phyloP scores from a whole-genome alignment of 2,888 invertebrate species.

The Epiblema foenella region DNA sequence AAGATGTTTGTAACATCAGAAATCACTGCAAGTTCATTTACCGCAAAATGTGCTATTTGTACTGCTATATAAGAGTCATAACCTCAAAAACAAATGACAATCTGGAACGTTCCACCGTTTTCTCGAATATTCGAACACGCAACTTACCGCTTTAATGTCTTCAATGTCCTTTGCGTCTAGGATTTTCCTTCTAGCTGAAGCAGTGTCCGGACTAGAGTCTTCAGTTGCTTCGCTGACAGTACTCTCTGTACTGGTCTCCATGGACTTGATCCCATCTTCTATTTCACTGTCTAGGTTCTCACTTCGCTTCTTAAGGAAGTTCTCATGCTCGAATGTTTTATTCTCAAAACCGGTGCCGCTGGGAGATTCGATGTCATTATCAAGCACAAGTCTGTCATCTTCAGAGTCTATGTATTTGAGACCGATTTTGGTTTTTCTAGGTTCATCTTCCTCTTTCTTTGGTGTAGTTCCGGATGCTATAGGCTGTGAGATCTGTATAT shows the following conservation, averaged over 20 bases:
- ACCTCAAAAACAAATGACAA: neutral
- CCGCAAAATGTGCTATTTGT: constrained; percentile 19
- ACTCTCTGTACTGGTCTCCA: constrained; percentile 80
- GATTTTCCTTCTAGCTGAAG: constrained; percentile 68
- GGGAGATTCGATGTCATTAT: constrained; percentile 78
- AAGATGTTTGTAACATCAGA: neutral
- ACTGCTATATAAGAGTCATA: too few species aligned
- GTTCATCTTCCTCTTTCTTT: constrained; percentile 60
- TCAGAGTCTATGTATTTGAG: constrained; percentile 76
- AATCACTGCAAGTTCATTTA: neutral
- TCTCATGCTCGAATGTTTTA: constrained; percentile 79
- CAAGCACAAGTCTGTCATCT: constrained; percentile 66
- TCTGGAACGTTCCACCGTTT: constrained; percentile 23
- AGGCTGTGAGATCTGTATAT: constrained; percentile 84
- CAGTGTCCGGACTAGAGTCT: constrained; percentile 74
- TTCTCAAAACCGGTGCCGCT: constrained; percentile 80
- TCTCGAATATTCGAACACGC: constrained; percentile 44
- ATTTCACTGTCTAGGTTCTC: constrained; percentile 70
- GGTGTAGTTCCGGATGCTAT: constrained; percentile 74
- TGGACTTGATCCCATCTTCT: constrained; percentile 70
- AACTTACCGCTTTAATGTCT: constrained; percentile 76
- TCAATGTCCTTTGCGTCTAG: constrained; percentile 71
- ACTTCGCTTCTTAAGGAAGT: constrained; percentile 75
- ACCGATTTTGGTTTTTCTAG: constrained; percentile 60
- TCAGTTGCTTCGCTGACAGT: constrained; percentile 75